phyloP scores from a whole-genome alignment of 1,140 invertebrate species.

The Scylla paramamosain region DNA sequence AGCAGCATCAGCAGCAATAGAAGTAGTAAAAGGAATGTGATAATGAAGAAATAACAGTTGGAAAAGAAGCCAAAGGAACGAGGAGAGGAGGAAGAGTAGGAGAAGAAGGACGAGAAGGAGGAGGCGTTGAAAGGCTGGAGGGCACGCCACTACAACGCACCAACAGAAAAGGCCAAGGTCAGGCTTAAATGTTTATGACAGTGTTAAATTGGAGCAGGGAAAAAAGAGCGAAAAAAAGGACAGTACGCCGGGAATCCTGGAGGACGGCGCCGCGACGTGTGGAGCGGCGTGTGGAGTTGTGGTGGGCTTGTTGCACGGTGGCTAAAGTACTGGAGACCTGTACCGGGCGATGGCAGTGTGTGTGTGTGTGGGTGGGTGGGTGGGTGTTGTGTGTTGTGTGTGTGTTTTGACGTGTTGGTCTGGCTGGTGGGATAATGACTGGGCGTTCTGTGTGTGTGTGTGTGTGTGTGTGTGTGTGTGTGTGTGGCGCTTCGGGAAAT shows the following conservation, averaged over 20 bases:
- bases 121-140: not conserved
- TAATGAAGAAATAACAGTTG: not conserved
- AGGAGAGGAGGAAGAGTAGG: not conserved
- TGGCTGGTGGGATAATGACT: not conserved
- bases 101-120: not conserved
- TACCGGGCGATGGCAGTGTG: not conserved
- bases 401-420: not conserved
- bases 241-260: too few species aligned
- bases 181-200: slow-evolving; percentile 54
- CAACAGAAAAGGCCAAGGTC: slow-evolving; percentile 52
- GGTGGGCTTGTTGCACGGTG: too few species aligned
- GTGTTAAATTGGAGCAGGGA: slow-evolving; percentile 38
- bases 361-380: not conserved
- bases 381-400: not conserved
- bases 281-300: too few species aligned
- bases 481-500: not conserved
- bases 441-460: not conserved
- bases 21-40: too few species aligned
- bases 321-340: not conserved
- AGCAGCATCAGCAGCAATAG: too few species aligned
- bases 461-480: not conserved
- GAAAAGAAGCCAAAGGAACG: not conserved
- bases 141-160: not conserved
- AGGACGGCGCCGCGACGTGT: too few species aligned
- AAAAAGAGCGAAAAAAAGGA: too few species aligned